Evolutionary conservation across 2,797 vertebrate genomes (phyloP).

Genomic region (Lates japonicus): DNA sequence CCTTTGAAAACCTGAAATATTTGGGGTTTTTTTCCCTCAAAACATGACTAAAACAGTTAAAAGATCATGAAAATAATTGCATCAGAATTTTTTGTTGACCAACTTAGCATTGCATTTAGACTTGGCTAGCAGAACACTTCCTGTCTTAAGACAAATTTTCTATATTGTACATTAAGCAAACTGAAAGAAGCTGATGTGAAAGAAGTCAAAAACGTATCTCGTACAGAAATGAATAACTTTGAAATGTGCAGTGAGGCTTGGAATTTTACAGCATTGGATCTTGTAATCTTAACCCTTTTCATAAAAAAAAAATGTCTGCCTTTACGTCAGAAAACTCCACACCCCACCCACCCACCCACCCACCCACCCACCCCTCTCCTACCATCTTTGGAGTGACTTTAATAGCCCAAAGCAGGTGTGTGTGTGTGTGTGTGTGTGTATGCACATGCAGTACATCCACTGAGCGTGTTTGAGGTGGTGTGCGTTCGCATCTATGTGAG

Average conservation of each 20-base stretch:
- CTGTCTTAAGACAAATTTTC: background rate
- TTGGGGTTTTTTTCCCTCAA: background rate
- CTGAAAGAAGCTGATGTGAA: background rate
- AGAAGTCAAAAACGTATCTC: background rate
- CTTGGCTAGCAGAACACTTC: background rate
- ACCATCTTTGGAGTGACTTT: slow-evolving; percentile 26
- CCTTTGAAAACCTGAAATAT: background rate
- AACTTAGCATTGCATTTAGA: background rate
- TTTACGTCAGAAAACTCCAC: slow-evolving; percentile 23
- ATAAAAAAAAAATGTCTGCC: slow-evolving; percentile 5
- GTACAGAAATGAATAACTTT: background rate
- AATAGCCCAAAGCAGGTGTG: slow-evolving; percentile 34
- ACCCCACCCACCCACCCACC: background rate
- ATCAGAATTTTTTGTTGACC: background rate
- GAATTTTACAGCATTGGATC: background rate
- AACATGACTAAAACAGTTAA: background rate
- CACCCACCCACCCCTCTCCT: background rate
- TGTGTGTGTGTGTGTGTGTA: slow-evolving; percentile 21
- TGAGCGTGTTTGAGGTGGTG: slow-evolving; percentile 52
- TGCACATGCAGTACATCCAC: slow-evolving; percentile 45
- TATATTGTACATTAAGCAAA: background rate
- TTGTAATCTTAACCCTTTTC: background rate
- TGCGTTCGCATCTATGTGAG: slow-evolving; percentile 45
- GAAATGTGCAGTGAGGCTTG: background rate
- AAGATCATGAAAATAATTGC: background rate